phyloP scores from a whole-genome alignment of 2,113 vertebrate species.

The Mystacornis crossleyi region DNA sequence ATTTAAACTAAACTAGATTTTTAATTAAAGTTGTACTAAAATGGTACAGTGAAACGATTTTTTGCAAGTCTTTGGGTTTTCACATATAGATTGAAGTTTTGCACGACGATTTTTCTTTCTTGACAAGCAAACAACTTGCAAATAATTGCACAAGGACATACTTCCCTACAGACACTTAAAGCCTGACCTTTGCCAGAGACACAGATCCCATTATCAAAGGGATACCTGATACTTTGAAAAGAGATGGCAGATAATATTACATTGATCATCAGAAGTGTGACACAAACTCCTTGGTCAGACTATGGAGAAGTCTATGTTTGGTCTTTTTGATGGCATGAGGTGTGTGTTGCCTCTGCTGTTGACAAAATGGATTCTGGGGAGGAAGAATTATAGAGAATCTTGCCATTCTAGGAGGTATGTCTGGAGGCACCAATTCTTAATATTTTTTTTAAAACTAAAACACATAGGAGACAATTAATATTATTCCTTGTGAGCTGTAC shows the following conservation, averaged over 20 bases:
- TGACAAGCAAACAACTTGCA: not conserved
- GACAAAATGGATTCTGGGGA: not conserved
- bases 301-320: not conserved
- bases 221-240: not conserved
- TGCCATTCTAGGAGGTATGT: not conserved
- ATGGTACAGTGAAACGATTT: accelerated
- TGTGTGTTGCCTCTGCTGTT: not conserved
- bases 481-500: not conserved
- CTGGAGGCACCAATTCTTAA: not conserved
- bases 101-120: not conserved
- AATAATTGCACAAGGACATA: not conserved
- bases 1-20: not conserved
- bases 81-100: not conserved
- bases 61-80: not conserved
- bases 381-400: not conserved
- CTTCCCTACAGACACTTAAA: not conserved
- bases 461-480: not conserved
- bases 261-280: not conserved
- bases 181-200: not conserved
- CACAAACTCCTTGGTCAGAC: not conserved
- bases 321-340: not conserved
- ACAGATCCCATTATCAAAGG: not conserved
- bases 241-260: not conserved
- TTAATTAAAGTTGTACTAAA: not conserved
- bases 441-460: not conserved